These are phyloP conservation scores for Thalpophila matura DNA, from an alignment of 2,888 invertebrate species.

Conservation along the genomic window DNA sequence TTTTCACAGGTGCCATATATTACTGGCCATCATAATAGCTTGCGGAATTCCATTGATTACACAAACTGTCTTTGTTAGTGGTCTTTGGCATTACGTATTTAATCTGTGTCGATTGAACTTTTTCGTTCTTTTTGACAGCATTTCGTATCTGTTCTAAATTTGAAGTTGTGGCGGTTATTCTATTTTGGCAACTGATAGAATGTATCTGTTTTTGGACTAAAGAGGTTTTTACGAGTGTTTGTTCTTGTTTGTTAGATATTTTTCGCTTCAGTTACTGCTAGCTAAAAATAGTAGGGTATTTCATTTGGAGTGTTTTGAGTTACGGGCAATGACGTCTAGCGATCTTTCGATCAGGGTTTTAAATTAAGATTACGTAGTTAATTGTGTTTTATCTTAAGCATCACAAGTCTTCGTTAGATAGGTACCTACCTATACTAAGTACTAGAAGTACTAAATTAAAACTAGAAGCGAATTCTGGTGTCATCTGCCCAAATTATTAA, in stretches of 20 bases:
- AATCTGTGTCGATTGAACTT: constrained; percentile 16
- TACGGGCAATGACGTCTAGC: constrained; percentile 1
- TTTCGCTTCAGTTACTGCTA: constrained; percentile 3
- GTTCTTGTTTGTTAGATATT: constrained; percentile 20
- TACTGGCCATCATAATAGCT: constrained; percentile 63
- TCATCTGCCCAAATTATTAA: no score
- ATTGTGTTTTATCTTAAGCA: not conserved
- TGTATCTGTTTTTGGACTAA: constrained; percentile 18
- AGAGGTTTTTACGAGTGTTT: constrained; percentile 27
- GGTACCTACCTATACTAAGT: no score
- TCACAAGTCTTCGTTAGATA: no score
- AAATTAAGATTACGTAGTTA: not conserved
- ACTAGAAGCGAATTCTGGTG: no score
- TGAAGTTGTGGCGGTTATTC: not conserved
- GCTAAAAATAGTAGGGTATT: constrained; percentile 15
- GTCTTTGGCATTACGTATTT: constrained; percentile 29
- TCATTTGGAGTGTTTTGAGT: constrained; percentile 10
- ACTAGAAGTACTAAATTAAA: no score
- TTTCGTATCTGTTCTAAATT: constrained; percentile 19
- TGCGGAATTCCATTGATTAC: constrained; percentile 60
- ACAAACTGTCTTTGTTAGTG: constrained; percentile 64
- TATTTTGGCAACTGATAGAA: constrained; percentile 18
- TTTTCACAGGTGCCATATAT: constrained; percentile 68
- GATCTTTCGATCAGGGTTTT: not conserved
- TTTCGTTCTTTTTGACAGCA: constrained; percentile 1